Conservation (phyloP, 2,797 vertebrate genomes). For the Psittacula echo region DNA sequence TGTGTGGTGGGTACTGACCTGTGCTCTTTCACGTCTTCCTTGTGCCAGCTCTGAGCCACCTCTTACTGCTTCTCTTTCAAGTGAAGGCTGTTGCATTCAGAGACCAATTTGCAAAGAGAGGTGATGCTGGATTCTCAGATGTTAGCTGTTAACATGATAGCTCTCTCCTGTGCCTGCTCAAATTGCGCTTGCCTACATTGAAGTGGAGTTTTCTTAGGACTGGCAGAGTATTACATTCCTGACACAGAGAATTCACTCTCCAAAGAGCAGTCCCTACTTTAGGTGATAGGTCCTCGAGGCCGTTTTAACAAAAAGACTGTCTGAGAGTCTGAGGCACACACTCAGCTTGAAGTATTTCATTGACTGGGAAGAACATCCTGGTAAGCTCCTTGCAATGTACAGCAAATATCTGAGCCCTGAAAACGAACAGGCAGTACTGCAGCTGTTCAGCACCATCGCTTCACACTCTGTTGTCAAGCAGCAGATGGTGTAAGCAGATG, state of each 20-base stretch:
- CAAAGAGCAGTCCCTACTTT: not conserved
- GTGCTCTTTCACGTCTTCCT: not conserved
- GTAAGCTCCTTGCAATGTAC: not conserved
- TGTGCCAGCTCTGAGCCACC: not conserved
- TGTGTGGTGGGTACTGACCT: conserved; percentile 85
- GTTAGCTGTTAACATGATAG: not conserved
- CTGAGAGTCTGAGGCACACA: not conserved
- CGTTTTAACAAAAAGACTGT: not conserved
- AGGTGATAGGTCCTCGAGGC: not conserved
- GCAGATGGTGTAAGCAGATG: not conserved
- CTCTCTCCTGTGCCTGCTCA: not conserved
- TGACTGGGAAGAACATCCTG: not conserved
- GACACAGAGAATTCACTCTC: not conserved
- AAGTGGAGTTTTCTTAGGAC: not conserved
- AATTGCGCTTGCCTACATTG: not conserved
- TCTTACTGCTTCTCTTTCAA: not conserved
- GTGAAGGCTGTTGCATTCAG: not conserved
- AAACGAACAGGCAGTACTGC: not conserved
- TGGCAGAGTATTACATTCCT: not conserved
- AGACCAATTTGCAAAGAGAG: not conserved
- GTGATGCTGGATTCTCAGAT: not conserved
- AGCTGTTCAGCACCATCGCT: not conserved
- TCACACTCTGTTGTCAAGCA: not conserved
- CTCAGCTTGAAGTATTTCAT: not conserved
- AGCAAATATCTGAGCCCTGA: not conserved